phyloP scores from a whole-genome alignment of 2,888 invertebrate genomes.

The Xanthorhoe spadicearia region DNA sequence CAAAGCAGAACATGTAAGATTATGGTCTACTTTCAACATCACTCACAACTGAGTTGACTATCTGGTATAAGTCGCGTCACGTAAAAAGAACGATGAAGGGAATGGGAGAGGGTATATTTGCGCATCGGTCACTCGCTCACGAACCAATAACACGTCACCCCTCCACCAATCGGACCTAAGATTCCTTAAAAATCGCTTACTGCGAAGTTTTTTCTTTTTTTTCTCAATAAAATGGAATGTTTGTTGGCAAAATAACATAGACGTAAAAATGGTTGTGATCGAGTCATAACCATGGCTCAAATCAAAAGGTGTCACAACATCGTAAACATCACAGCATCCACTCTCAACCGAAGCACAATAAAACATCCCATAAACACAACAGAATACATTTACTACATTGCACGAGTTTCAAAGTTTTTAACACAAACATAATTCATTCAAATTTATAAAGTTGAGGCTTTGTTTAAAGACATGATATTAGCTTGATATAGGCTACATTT shows the following conservation, averaged over 20 bases:
- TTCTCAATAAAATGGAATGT: not conserved
- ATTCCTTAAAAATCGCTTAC: too few relatives aligned
- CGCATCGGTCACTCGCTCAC: too few relatives aligned
- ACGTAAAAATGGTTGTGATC: constrained; percentile 26
- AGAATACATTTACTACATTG: constrained; percentile 31
- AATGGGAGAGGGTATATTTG: too few relatives aligned
- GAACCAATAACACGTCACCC: too few relatives aligned
- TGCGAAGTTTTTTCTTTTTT: too few relatives aligned
- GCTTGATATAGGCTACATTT: too few relatives aligned
- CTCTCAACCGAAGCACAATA: constrained; percentile 52
- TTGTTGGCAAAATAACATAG: constrained; percentile 1
- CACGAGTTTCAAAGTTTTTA: constrained; percentile 39
- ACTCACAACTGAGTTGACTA: not conserved
- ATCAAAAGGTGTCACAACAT: constrained; percentile 50
- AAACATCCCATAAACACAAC: constrained; percentile 56
- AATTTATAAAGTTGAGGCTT: too few relatives aligned
- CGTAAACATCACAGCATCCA: constrained; percentile 62
- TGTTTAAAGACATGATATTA: too few relatives aligned
- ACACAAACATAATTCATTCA: too few relatives aligned
- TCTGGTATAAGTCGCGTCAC: too few relatives aligned
- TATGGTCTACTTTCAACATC: not conserved
- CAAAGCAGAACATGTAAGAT: not conserved
- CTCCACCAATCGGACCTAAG: too few relatives aligned
- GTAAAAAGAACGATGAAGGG: too few relatives aligned
- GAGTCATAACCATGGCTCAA: constrained; percentile 48